Conservation (phyloP, 2,888 invertebrate species). For the Harpalus rubripes region DNA sequence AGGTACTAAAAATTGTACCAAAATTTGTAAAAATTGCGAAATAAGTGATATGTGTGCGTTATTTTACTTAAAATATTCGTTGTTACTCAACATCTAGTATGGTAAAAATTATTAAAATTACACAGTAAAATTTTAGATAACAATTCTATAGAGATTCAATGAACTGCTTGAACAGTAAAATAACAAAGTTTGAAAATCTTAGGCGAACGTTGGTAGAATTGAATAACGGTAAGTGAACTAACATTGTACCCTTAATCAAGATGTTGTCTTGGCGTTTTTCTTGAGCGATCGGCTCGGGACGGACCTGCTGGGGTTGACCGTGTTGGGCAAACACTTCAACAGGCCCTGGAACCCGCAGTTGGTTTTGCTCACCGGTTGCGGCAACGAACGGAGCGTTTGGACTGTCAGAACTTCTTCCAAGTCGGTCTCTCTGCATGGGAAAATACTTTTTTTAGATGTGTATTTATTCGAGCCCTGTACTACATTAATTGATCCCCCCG, state of each 20-base stretch:
- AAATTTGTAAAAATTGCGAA: conserved; percentile 35
- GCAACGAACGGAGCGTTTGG: conserved; percentile 72
- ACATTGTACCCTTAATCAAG: conserved; percentile 63
- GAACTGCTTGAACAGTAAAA: conserved; percentile 54
- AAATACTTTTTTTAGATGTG: background rate
- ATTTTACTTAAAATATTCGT: background rate
- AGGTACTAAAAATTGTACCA: conserved; percentile 45
- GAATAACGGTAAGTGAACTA: conserved; percentile 41
- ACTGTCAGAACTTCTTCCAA: conserved; percentile 85
- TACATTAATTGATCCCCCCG: no score
- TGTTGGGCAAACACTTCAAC: conserved; percentile 75
- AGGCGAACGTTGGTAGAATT: conserved; percentile 27
- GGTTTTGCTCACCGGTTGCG: conserved; percentile 67
- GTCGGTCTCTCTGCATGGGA: conserved; percentile 83
- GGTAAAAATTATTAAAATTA: background rate
- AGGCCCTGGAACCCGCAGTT: conserved; percentile 74
- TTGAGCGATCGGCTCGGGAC: conserved; percentile 20
- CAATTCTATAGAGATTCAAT: conserved; percentile 16
- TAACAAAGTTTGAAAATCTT: conserved; percentile 24
- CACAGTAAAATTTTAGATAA: background rate
- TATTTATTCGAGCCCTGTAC: no score
- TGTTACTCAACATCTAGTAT: background rate
- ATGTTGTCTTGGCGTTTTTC: conserved; percentile 58
- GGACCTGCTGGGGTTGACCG: conserved; percentile 51
- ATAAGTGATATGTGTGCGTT: conserved; percentile 28